Evolutionary conservation across 2,888 invertebrate genomes (phyloP).

Genomic region (Agonum fuliginosum): DNA sequence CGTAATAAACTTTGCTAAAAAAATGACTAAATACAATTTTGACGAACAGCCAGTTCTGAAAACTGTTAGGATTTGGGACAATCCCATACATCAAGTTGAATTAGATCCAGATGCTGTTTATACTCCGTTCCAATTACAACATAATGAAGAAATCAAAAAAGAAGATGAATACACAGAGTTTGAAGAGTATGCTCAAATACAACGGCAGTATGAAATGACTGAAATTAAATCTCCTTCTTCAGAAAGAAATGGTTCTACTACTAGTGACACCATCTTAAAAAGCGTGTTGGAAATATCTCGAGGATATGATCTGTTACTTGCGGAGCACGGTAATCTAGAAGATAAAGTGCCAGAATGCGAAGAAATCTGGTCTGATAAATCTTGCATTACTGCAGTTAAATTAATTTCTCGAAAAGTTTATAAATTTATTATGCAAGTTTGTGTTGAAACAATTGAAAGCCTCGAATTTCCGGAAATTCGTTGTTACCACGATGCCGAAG

Average conservation of each 20-base stretch:
- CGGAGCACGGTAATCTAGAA: background rate
- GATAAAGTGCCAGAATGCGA: background rate
- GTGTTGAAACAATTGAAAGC: constrained; percentile 44
- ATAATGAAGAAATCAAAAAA: too few species aligned
- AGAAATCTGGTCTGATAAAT: constrained; percentile 1
- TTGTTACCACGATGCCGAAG: constrained; percentile 47
- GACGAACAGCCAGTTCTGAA: background rate
- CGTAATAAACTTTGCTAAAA: constrained; percentile 33
- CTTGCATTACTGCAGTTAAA: constrained; percentile 20
- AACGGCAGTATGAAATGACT: background rate
- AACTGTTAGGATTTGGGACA: constrained; percentile 43
- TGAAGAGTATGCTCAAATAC: too few species aligned
- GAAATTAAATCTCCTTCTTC: background rate
- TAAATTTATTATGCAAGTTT: constrained; percentile 47
- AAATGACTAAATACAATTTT: constrained; percentile 19
- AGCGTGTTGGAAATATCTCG: constrained; percentile 30
- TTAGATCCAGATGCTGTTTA: background rate
- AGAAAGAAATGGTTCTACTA: background rate
- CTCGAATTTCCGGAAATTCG: constrained; percentile 53
- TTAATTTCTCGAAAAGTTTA: constrained; percentile 23
- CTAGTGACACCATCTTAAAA: constrained; percentile 27
- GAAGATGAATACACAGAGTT: too few species aligned
- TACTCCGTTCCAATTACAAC: too few species aligned
- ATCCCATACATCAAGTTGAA: too few species aligned
- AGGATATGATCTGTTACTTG: constrained; percentile 27